phyloP scores from a whole-genome alignment of 2,113 vertebrate species.

The Nerophis ophidion region DNA sequence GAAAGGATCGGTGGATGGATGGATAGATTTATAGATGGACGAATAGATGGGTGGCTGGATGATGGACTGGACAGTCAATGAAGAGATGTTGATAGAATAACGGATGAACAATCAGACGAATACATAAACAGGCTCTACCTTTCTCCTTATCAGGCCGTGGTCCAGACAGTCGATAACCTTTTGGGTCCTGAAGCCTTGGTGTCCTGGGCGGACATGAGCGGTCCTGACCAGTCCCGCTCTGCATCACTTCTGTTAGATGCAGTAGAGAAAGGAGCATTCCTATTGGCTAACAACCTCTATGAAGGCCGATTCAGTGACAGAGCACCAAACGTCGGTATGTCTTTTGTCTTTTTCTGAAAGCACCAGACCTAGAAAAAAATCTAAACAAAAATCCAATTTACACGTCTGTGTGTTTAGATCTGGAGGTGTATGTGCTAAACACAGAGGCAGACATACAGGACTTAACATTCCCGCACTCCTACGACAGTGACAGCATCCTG shows the following conservation, averaged over 20 bases:
- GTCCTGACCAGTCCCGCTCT: slow-evolving; percentile 81
- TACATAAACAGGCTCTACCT: not conserved
- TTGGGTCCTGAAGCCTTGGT: slow-evolving; percentile 81
- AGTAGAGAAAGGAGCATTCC: slow-evolving; percentile 88
- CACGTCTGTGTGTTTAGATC: slow-evolving; percentile 61
- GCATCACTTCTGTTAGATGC: slow-evolving; percentile 88
- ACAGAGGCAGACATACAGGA: slow-evolving; percentile 87
- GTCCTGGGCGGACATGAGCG: slow-evolving; percentile 89
- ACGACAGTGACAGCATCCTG: slow-evolving; percentile 84
- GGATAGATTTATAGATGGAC: not conserved
- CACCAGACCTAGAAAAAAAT: not conserved
- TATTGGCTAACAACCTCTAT: slow-evolving; percentile 88
- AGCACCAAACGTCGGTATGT: slow-evolving; percentile 81
- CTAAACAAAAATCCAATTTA: not conserved
- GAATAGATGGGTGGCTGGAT: not conserved
- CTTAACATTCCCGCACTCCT: slow-evolving; percentile 85
- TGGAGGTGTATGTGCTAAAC: slow-evolving; percentile 88
- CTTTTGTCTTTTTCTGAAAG: not conserved
- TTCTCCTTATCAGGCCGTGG: slow-evolving; percentile 77
- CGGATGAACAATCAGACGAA: too few relatives aligned
- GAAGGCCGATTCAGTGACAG: slow-evolving; percentile 84
- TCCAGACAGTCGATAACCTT: slow-evolving; percentile 86
- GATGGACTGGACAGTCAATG: not conserved
- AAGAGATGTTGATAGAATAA: not conserved
- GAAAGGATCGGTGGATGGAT: not conserved